phyloP scores from a whole-genome alignment of 2,113 vertebrate genomes.

The Microtus montanus region DNA sequence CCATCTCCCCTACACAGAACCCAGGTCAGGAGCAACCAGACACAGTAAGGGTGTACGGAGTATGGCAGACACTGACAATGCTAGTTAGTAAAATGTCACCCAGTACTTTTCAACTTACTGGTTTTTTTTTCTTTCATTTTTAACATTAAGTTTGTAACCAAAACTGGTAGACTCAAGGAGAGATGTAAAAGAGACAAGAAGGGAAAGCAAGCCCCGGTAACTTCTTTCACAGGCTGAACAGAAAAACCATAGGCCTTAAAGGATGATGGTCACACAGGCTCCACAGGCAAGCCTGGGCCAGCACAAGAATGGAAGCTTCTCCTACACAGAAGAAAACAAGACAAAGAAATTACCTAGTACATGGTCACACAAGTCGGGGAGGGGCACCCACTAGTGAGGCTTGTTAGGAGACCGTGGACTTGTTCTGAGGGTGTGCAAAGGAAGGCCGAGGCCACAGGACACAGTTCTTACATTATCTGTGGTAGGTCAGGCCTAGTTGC shows the following conservation, averaged over 20 bases:
- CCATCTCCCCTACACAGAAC: too few relatives aligned
- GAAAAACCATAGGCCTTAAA: background rate
- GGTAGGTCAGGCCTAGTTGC: background rate
- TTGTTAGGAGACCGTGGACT: background rate
- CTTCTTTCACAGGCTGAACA: background rate
- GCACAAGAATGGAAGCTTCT: too few relatives aligned
- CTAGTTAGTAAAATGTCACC: background rate
- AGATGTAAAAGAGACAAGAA: background rate
- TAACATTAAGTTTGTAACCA: constrained; percentile 27
- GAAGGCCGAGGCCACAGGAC: background rate
- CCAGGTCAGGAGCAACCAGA: background rate
- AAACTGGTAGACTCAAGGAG: constrained; percentile 10
- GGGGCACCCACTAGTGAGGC: background rate
- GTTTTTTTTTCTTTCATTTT: constrained; percentile 8
- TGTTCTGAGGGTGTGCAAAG: background rate
- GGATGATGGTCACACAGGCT: background rate
- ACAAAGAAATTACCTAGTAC: background rate
- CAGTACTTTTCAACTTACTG: background rate
- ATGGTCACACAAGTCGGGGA: background rate
- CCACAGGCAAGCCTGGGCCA: background rate
- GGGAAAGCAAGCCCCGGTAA: constrained; percentile 15
- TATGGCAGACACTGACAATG: background rate
- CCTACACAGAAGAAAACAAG: background rate
- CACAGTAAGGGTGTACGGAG: rapidly evolving
- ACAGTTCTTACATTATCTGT: too few relatives aligned